Percentiles rank a stretch among this genome's conserved stretches.
phyloP scores from a whole-genome alignment of 2,888 invertebrate species.

The Phengaris arion region DNA sequence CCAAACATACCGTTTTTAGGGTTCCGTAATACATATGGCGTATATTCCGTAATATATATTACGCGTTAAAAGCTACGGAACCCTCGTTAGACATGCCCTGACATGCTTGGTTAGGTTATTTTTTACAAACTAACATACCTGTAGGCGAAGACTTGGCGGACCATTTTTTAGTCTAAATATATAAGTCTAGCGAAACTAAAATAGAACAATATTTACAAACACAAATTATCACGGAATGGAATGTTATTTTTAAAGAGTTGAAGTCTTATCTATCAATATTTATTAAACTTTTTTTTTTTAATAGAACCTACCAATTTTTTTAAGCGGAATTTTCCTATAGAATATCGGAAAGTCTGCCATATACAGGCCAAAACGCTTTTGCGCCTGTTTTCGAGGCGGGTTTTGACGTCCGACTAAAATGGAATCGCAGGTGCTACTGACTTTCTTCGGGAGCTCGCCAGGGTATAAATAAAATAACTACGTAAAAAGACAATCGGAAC shows the following conservation, averaged over 20 bases:
- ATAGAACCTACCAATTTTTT: too few species aligned
- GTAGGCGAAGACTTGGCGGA: slow-evolving; percentile 18
- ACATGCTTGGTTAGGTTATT: neutral
- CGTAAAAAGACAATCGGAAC: slow-evolving; percentile 25
- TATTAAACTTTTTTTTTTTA: neutral
- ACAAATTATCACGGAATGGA: slow-evolving; percentile 8
- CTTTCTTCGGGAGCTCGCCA: slow-evolving; percentile 22
- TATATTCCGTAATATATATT: too few species aligned
- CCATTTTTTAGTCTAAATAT: slow-evolving; percentile 7
- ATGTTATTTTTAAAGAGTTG: neutral
- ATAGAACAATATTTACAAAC: slow-evolving; percentile 11
- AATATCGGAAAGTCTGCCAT: slow-evolving; percentile 15
- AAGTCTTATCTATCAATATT: neutral
- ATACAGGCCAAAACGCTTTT: neutral
- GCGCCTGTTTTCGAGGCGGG: neutral
- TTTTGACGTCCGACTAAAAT: slow-evolving; percentile 8
- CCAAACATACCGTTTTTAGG: neutral
- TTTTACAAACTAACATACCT: slow-evolving; percentile 20
- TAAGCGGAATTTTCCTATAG: neutral
- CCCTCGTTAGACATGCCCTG: too few species aligned
- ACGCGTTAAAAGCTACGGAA: too few species aligned
- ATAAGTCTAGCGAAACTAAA: slow-evolving; percentile 11
- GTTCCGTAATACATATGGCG: too few species aligned
- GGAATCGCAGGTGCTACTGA: slow-evolving; percentile 6
- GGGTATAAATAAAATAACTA: slow-evolving; percentile 27